Evolutionary conservation across 2,888 invertebrate species (phyloP), one percentile per base, ranked within the genome.

Genomic region (Tolmerus cingulatus): DNA sequence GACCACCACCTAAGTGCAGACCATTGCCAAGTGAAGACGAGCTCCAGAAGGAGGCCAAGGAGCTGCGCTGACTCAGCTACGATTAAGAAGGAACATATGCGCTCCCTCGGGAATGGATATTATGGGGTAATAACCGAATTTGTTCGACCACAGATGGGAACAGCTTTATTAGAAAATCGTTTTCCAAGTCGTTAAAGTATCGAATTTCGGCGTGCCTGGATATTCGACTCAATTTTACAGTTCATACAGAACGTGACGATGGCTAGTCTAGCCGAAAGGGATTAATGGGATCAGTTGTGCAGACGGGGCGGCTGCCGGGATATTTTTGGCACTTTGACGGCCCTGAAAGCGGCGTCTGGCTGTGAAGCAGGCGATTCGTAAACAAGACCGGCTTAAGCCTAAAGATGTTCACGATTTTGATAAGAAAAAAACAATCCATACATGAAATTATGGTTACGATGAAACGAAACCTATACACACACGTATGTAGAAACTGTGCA

Each of bases 71-170:
- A 82, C 37, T 82, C 82, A 82, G 82, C 16, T 14, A 34, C 51
- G 66, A n/a, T 5, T 14, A 34, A 30, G 66, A n/a, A 3, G 66
- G 8, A 82, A n/a, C 82, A 82, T 82, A 30, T 82, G 82, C 37
- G 82, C 82, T 57, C 82, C 82, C 57, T 82, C 37, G 40, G 57
- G 57, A 82, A 55, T 66, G 57, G 57, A 30, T 37, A 82, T 82
- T 57, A 82, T 82, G 82, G 82, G 82, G 82, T 82, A 82, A 82
- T 82, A 82, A 82, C 57, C 46, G 82, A 37, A 37, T 82, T 82
- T 57, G n/a, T 57, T 27, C 57, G 27, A 57, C 51, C 57, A 19
- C 82, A 82, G 57, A 57, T 57, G 82, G 57, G 57, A 66, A 27
- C 34, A 37, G 19, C 82, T 34, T 82, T 82, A 82, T 82, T 82